Conservation (phyloP, 1,140 invertebrate genomes). For the Drosophila nebulosa region DNA sequence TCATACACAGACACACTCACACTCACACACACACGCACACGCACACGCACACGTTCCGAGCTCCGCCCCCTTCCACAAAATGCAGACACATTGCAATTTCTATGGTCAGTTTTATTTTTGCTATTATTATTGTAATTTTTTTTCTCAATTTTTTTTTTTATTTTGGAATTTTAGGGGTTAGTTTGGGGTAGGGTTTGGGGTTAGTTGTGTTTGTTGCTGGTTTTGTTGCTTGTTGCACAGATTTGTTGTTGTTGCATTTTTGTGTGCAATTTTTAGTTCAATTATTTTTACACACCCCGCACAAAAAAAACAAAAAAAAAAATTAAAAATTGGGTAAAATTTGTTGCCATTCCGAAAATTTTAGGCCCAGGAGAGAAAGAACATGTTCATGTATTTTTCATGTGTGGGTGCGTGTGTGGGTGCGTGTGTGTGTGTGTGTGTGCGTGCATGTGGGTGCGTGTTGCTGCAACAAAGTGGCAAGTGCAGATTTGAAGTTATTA, state of each 20-base stretch:
- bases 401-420: not conserved
- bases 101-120: slow-evolving; percentile 1
- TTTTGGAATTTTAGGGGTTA: not conserved
- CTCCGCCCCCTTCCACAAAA: not conserved
- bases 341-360: slow-evolving; percentile 60
- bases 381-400: not conserved
- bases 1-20: too few relatives aligned
- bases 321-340: slow-evolving; percentile 43
- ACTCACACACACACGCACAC: not conserved
- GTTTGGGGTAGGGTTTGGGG: not conserved
- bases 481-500: slow-evolving; percentile 81
- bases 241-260: slow-evolving; percentile 48
- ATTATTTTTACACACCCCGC: slow-evolving; percentile 68
- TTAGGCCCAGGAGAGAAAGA: slow-evolving; percentile 24
- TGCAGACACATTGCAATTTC: not conserved
- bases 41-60: not conserved
- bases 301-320: slow-evolving; percentile 17
- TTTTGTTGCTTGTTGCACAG: not conserved
- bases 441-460: slow-evolving; percentile 20
- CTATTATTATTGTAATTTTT: not conserved
- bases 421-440: slow-evolving; percentile 10
- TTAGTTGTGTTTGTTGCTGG: not conserved
- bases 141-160: not conserved
- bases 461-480: slow-evolving; percentile 70
- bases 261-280: slow-evolving; percentile 78